Evolutionary conservation across 2,888 invertebrate genomes (phyloP).

Genomic region (Craniophora ligustri): DNA sequence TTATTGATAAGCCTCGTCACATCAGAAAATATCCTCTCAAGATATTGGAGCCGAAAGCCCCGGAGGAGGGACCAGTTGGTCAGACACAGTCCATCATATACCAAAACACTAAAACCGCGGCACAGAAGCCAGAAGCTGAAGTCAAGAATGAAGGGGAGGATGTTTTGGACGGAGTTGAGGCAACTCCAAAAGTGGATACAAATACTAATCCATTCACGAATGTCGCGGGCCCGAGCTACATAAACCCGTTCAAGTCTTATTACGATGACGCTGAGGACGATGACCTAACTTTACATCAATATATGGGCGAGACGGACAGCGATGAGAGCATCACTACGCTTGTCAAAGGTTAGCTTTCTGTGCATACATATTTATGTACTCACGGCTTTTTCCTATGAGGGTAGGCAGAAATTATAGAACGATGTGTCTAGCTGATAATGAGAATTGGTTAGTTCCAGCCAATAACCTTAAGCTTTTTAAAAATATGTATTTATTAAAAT

Average conservation of each 20-base stretch:
- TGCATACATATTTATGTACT: neutral
- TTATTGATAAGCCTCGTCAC: slow-evolving; percentile 79
- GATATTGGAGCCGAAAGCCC: slow-evolving; percentile 50
- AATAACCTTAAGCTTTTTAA: too few species aligned
- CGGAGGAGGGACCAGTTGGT: neutral
- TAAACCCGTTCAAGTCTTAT: slow-evolving; percentile 62
- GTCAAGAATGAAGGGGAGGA: slow-evolving; percentile 53
- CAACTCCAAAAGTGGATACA: slow-evolving; percentile 53
- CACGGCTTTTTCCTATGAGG: too few species aligned
- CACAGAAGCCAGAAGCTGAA: neutral
- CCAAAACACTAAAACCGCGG: slow-evolving; percentile 67
- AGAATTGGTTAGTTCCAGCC: too few species aligned
- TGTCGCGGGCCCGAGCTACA: slow-evolving; percentile 50
- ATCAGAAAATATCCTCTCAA: slow-evolving; percentile 76
- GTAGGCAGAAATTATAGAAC: too few species aligned
- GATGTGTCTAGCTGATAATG: too few species aligned
- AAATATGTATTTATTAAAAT: too few species aligned
- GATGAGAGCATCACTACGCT: slow-evolving; percentile 61
- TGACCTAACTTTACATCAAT: neutral
- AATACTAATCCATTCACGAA: slow-evolving; percentile 68
- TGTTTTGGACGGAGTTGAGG: slow-evolving; percentile 64
- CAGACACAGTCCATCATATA: slow-evolving; percentile 61
- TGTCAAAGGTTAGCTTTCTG: slow-evolving; percentile 67
- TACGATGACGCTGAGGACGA: slow-evolving; percentile 19
- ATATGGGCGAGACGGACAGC: slow-evolving; percentile 10